These are phyloP conservation scores for Parnassius smintheus DNA, from an alignment of 2,888 invertebrate species.

Conservation along the genomic window DNA sequence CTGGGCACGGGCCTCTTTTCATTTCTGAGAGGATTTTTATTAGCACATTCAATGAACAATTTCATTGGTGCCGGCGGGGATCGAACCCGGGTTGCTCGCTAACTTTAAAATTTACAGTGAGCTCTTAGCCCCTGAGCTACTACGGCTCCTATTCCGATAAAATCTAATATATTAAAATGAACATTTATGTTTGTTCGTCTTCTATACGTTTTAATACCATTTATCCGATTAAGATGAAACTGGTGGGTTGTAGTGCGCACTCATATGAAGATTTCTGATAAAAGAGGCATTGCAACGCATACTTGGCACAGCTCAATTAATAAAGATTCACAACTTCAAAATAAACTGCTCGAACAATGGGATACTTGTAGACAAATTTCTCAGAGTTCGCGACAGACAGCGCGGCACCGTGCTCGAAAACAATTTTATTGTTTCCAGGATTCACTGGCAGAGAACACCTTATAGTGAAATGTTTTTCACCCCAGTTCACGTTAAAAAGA, in stretches of 20 bases:
- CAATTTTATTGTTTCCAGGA: constrained; percentile 27
- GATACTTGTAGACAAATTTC: constrained; percentile 19
- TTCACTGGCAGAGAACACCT: constrained; percentile 17
- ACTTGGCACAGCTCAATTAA: no score
- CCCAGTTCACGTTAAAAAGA: constrained; percentile 17
- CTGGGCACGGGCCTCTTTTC: no score
- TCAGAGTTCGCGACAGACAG: constrained; percentile 30
- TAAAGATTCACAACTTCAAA: constrained; percentile 1
- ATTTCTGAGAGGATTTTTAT: no score
- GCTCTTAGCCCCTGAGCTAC: no score
- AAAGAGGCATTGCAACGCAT: no score
- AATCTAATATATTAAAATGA: no score
- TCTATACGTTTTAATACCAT: neutral
- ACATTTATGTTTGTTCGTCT: neutral
- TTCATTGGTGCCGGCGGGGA: no score
- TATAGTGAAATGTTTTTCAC: constrained; percentile 25
- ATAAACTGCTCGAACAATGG: constrained; percentile 15
- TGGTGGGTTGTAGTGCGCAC: neutral
- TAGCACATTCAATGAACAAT: no score
- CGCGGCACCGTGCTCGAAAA: constrained; percentile 31
- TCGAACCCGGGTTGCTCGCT: no score
- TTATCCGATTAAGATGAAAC: no score
- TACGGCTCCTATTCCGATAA: no score
- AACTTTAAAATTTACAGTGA: no score
- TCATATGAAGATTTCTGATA: neutral